Base-by-base conservation (phyloP, 1,140 invertebrate species). In the Bombus haemorrhoidalis region DNA sequence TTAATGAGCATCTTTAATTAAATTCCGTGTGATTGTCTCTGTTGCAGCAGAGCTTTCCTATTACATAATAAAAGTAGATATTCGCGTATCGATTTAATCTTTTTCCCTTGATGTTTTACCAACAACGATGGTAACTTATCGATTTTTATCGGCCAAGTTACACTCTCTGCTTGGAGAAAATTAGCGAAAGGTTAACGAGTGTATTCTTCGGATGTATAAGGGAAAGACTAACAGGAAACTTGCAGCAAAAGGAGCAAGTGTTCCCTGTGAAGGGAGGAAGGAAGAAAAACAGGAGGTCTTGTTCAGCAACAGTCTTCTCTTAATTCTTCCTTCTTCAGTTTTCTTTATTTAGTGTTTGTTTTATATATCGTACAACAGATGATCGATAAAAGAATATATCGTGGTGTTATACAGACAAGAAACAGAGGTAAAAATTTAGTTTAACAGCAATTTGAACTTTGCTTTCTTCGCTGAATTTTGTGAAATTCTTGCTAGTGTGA, bases 1-100 rank as follows among this genome's bases (percentile, higher is more conserved):
- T 75, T 75, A 57, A 75, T 12, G 73, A 75, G 32, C 73, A 57
- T 22, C 47, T 32, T 53, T 57, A 75, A 75, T 75, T 57, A 37
- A 75, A 57, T 57, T 75, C 18, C 32, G 22, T 28, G 32, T 13
- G 57, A 37, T 57, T 53, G 41, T 18, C 72, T 32, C 41, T 32
- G 41, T 34, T 47, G 2, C 37, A 34, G 22, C 43, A 10, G 32
- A 8, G 3, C 4, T 34, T 4, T 25, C 43, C 41, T 34, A 74
- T 74, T 74, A 74, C 18, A 18, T 12, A 9, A n/a, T 43, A 34
- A 37, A 53, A 25, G 18, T 47, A 9, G 41, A 22, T 12, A 69
- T 25, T 53, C 28, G 1, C 9, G 15, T 22, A 53, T 53, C n/a
- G n/a, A 74, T 34, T 74, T 32, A 13, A 74, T 53, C 18, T 10